Evolutionary conservation across 2,113 vertebrate genomes (phyloP).

Genomic region (human (Homo sapiens)): GRCh38 chr14:47873001-47873500

Average conservation of each 20-base stretch:
- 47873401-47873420: not conserved
- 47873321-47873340: not conserved
- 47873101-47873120: not conserved
- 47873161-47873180: not conserved
- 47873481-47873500: not conserved
- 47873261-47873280: not conserved
- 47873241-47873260: not conserved
- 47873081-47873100: not conserved
- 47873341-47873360: not conserved
- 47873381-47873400: not conserved
- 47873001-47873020: not conserved
- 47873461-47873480: not conserved
- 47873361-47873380: not conserved
- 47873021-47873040: not conserved
- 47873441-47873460: not conserved
- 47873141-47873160: not conserved
- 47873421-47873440: not conserved
- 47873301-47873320: not conserved
- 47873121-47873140: not conserved
- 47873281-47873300: not conserved
- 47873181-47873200: not conserved
- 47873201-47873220: not conserved
- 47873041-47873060: not conserved
- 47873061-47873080: not conserved
- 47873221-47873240: not conserved